phyloP scores from a whole-genome alignment of 37 sponge, comb jelly and placozoan genomes.

The Crambe crambe region DNA sequence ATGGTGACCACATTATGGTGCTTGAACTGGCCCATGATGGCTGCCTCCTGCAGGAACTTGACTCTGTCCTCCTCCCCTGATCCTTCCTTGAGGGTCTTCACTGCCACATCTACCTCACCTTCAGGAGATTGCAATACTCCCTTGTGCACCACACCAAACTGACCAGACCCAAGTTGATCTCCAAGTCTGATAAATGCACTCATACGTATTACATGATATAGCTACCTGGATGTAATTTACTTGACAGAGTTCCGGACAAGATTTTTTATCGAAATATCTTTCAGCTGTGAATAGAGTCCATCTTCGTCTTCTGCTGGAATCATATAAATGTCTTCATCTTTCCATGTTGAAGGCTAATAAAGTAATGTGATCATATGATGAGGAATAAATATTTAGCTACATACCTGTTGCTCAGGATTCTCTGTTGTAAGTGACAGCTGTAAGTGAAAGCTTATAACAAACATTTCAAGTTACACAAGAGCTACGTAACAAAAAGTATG shows the following conservation, averaged over 20 bases:
- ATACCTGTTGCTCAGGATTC: too few species aligned
- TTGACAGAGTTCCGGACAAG: neutral
- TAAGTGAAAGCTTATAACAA: too few species aligned
- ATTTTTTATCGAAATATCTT: neutral
- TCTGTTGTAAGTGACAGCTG: too few species aligned
- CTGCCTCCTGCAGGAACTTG: slow-evolving; percentile 29
- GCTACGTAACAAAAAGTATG: too few species aligned
- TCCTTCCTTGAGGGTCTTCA: slow-evolving; percentile 35
- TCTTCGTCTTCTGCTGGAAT: neutral
- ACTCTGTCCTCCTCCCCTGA: slow-evolving; percentile 13
- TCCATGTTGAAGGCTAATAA: too few species aligned
- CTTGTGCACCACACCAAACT: slow-evolving; percentile 21
- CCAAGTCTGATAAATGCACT: neutral
- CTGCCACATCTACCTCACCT: slow-evolving; percentile 29
- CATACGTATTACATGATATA: too few species aligned
- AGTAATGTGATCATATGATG: too few species aligned
- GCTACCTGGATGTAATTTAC: neutral
- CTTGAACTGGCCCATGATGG: slow-evolving; percentile 23
- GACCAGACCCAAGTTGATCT: slow-evolving; percentile 21
- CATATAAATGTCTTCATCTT: neutral
- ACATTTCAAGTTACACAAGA: too few species aligned
- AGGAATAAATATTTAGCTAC: too few species aligned
- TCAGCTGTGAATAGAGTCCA: slow-evolving; percentile 4
- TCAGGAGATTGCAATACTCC: slow-evolving; percentile 11
- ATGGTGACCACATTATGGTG: slow-evolving; percentile 20